Evolutionary conservation across 2,888 invertebrate genomes (phyloP), one percentile per base, ranked within the genome.

Genomic region (Leistus spinibarbis): DNA sequence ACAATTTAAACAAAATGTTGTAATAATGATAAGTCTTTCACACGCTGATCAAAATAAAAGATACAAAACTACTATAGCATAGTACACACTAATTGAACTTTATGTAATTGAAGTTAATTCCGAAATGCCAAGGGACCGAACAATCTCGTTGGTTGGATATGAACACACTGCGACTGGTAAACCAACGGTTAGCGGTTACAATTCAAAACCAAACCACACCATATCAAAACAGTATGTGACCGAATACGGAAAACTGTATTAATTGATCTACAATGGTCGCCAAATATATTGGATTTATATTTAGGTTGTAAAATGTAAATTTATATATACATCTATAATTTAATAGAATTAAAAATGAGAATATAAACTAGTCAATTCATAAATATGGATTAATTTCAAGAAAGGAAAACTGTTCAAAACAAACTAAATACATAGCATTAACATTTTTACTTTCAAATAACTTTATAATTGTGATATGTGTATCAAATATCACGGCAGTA

Each of bases 21-120:
- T n/a, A n/a, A n/a, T n/a, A n/a, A 40, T 40, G 5, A 7, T 3
- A 40, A 40, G 5, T 53, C 23, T 62, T 72, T 74, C 73, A 57
- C 73, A 74, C 73, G 67, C 40, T 54, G 60, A 65, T 65, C 54
- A 27, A 72, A 56, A 17, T 53, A 64, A 10, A 54, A 40, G 17
- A 63, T 63, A 70, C 63, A 40, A 56, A 17, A 20, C 20, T 9
- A 56, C 19, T 10, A 20, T 60, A 60, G 17, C 7, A 54, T 4
- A 54, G 17, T 54, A 60, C 60, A 60, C 67, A 66, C 54, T 74
- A 74, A 74, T 74, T 74, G 73, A 74, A 74, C 73, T 74, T 74
- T 67, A 62, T 74, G 56, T 74, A 74, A 74, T 74, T 74, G 73
- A 74, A 74, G 73, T 74, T 74, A 74, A 74, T 74, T 74, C 67